Conservation (phyloP, 2,797 vertebrate species). For the Picus viridis region DNA sequence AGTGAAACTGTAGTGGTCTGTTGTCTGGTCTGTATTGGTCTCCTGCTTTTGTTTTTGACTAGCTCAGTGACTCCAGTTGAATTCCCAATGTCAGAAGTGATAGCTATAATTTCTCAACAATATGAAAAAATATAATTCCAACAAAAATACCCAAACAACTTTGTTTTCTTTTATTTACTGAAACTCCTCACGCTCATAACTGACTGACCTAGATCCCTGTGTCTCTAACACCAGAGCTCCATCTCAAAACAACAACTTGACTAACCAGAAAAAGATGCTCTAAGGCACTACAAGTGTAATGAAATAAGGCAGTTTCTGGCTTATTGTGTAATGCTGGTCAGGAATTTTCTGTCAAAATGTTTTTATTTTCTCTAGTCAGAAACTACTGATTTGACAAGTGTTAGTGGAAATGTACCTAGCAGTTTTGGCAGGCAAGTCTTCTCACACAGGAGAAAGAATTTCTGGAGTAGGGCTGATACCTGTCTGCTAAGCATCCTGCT, state of each 20-base stretch:
- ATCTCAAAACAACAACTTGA: slow-evolving; percentile 25
- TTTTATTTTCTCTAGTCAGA: slow-evolving; percentile 39
- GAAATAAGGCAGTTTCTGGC: slow-evolving; percentile 25
- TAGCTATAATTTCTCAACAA: background rate
- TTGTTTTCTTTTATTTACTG: background rate
- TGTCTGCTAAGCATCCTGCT: background rate
- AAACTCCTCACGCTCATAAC: background rate
- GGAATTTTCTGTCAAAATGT: slow-evolving; percentile 49
- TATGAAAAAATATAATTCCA: background rate
- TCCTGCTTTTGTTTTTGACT: background rate
- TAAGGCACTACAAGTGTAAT: slow-evolving; percentile 19
- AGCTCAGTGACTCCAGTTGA: background rate
- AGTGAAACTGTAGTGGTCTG: background rate
- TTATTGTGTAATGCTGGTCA: slow-evolving; percentile 15
- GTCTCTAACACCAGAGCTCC: background rate
- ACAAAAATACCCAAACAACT: background rate
- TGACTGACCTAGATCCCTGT: background rate
- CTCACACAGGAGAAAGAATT: background rate
- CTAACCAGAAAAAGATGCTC: background rate
- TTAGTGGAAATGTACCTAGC: slow-evolving; percentile 39
- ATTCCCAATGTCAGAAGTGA: background rate
- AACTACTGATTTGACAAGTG: slow-evolving; percentile 37
- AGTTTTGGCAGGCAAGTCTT: slow-evolving; percentile 41
- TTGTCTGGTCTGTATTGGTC: background rate
- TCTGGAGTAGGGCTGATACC: background rate